These are phyloP conservation scores for Diploscapter pachys DNA, from an alignment of 1,140 invertebrate genomes.

Conservation along the genomic window DNA sequence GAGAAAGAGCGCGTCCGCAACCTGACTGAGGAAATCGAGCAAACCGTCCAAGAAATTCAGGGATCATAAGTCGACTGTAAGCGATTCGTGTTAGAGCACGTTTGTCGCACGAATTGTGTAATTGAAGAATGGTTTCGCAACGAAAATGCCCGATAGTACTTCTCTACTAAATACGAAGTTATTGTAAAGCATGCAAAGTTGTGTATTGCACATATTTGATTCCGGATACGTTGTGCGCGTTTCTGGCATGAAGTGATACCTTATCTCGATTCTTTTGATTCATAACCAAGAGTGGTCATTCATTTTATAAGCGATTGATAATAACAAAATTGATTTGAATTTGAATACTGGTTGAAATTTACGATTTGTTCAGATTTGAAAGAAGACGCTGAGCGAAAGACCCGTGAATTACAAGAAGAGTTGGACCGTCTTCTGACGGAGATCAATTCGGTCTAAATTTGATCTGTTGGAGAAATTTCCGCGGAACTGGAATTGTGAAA, in stretches of 20 bases:
- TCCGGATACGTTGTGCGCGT: background rate
- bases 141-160: no score
- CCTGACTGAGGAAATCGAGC: slow-evolving; percentile 96
- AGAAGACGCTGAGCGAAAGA: slow-evolving; percentile 40
- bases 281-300: background rate
- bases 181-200: background rate
- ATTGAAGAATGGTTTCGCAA: no score
- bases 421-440: slow-evolving; percentile 53
- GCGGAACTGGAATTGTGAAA: no score
- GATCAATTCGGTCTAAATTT: slow-evolving; percentile 45
- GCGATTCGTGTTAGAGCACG: background rate
- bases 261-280: background rate
- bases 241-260: background rate
- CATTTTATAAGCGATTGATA: background rate
- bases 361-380: slow-evolving; percentile 49
- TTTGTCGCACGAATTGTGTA: no score
- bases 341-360: no score
- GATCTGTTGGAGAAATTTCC: no score
- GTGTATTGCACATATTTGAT: slow-evolving; percentile 2
- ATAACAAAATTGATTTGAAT: slow-evolving; percentile 5
- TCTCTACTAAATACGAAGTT: no score
- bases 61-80: slow-evolving; percentile 64
- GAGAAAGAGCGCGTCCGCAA: slow-evolving; percentile 94
- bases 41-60: slow-evolving; percentile 96
- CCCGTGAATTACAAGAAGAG: slow-evolving; percentile 55